Base-by-base conservation (phyloP, 2,888 invertebrate species). In the Pyrgus malvae region DNA sequence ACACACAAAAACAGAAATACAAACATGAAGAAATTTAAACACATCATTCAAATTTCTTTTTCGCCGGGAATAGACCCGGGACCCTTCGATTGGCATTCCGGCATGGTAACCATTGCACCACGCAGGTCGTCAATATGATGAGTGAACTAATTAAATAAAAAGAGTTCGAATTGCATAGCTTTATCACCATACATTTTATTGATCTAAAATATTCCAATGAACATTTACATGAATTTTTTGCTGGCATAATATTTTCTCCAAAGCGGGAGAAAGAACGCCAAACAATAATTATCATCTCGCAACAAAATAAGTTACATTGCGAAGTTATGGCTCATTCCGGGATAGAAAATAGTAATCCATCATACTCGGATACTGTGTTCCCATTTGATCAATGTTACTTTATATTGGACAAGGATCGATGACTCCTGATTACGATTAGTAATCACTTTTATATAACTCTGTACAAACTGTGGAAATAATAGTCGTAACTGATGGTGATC, bases 321-420 rank as follows among this genome's bases (percentile, higher is more conserved):
- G 42, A 62, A 57, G 55, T 55, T 50, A 33, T 55, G 27, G 29
- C 45, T 45, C 53, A 59, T 60, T 65, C 56, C 57, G 37, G 55
- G 56, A 38, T 49, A 63, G 66, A 66, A 65, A 62, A 62, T 55
- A 58, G 62, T 60, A 70, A 78, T 78, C 77, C 69, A 80, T 80
- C 80, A 78, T 69, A 54, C 57, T 60, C 45, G 45, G 59, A 38
- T 46, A 29, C 46, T 54, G 57, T 65, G 67, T 66, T 70, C 66
- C 63, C 65, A 69, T 70, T 68, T 72, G 71, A 70, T 77, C 70
- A 74, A 73, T 72, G 66, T 70, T 68, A 58, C 65, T 63, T 66
- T 63, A 65, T 62, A 64, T 65, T 62, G 65, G 74, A 77, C 74
- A 65, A 67, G 60, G 75, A 77, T 74, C 69, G 75, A 77, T 78